Base-by-base conservation (phyloP, 2,888 invertebrate genomes). In the Drosophila birchii region DNA sequence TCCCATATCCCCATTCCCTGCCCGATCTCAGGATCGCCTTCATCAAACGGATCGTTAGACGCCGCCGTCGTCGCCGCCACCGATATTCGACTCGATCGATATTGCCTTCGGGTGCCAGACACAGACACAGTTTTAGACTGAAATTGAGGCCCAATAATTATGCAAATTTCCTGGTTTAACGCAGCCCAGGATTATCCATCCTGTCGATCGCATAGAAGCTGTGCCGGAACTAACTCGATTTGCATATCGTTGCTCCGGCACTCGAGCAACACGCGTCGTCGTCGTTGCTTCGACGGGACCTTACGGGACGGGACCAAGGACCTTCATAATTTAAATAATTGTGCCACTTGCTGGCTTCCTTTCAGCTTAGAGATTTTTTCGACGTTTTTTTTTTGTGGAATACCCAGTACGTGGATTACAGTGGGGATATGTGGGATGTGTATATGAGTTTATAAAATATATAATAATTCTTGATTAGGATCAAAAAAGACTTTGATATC, bases 261-360 rank as follows among this genome's bases (percentile, higher is more conserved):
- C 57, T 59, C 57, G 54, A 16, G 61, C 51, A 76, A 62, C 76
- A 57, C 60, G 70, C 58, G 62, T 71, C 75, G 54, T 54, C 74
- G 55, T 51, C 73, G 70, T 29, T 8, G 55, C 80, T 71, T 72
- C 72, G 73, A 66, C 85, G 51, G 32, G 29, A 47, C 23, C n/a
- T 14, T 16, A 26, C 47, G 47, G 47, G 32, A 18, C 55, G 74
- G 70, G 74, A 71, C 66, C 66, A 49, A 55, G 87, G 89, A 89
- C 89, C 86, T 86, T 86, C 86, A 86, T 86, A 86, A 89, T 86
- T 86, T 86, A 89, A 86, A 86, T 86, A 86, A 86, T 86, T 86
- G 88, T 86, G 88, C 86, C 90, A 86, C 86, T 86, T 86, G 86
- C 86, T 88, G 80, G 85, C 89, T 87, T 89, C 82, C 89, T 76